Evolutionary conservation across 2,888 invertebrate genomes (phyloP).

Genomic region (Eledone cirrhosa): DNA sequence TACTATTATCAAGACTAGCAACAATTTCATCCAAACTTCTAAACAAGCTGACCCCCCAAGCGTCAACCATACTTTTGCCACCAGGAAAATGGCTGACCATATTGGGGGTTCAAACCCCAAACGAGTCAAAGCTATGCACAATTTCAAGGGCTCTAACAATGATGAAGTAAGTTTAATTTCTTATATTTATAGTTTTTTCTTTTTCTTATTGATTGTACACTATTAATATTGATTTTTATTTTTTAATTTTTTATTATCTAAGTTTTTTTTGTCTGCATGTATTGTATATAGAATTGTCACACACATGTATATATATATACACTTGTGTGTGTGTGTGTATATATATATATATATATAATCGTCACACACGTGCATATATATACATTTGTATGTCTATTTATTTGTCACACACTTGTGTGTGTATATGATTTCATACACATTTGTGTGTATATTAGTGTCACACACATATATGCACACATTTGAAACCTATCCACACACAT

Average conservation of each 20-base stretch:
- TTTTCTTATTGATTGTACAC: not conserved
- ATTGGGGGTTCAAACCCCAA: constrained; percentile 43
- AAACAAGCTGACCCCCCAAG: not conserved
- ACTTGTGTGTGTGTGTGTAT: too few relatives aligned
- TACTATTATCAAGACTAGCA: constrained; percentile 1
- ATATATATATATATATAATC: too few relatives aligned
- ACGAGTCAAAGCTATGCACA: constrained; percentile 86
- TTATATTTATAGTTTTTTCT: not conserved
- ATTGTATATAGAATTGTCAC: too few relatives aligned
- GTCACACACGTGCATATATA: too few relatives aligned
- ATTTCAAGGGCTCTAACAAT: constrained; percentile 95
- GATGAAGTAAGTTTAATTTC: constrained; percentile 79
- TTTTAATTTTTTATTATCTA: not conserved
- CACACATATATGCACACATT: too few relatives aligned
- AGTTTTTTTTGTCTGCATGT: too few relatives aligned
- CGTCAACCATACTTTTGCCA: constrained; percentile 28
- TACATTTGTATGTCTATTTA: too few relatives aligned
- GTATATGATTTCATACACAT: too few relatives aligned
- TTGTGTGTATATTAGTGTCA: too few relatives aligned
- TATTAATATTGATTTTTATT: not conserved
- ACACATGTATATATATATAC: too few relatives aligned
- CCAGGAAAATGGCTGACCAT: constrained; percentile 35
- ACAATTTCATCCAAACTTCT: not conserved
- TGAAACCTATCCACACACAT: too few relatives aligned
- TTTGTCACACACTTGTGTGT: too few relatives aligned